Conservation (phyloP, 2,797 vertebrate species). For the Tenualosa thibaudeaui region DNA sequence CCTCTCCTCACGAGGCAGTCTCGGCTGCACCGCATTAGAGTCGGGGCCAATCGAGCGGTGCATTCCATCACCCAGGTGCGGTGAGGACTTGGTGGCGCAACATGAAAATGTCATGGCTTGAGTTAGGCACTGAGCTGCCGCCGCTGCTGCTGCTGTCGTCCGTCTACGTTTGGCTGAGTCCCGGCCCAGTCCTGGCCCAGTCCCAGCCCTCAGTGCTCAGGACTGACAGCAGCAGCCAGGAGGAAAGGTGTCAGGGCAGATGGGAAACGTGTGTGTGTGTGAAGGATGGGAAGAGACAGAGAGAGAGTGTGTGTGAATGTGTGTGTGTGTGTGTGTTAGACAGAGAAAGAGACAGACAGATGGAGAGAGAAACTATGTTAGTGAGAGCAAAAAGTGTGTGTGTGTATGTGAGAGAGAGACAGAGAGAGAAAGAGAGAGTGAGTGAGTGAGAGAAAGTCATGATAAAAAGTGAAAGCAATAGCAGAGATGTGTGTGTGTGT, state of each 20-base stretch:
- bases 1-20: neutral
- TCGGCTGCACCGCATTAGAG: conserved; percentile 39
- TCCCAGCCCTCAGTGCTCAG: neutral
- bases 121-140: conserved; percentile 21
- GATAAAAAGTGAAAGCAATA: too few species aligned
- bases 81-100: conserved; percentile 32
- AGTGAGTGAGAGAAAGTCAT: neutral
- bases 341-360: neutral
- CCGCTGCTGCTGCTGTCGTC: neutral
- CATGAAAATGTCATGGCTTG: conserved; percentile 46
- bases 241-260: neutral
- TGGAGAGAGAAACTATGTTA: neutral
- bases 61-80: conserved; percentile 46
- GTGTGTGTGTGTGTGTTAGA: neutral
- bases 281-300: neutral
- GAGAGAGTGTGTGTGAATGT: neutral
- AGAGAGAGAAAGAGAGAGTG: too few species aligned
- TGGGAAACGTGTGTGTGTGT: neutral
- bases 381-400: neutral
- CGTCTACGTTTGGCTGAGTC: too few species aligned
- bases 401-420: neutral
- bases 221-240: neutral
- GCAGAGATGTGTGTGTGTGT: neutral
- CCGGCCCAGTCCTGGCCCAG: neutral
- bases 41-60: conserved; percentile 36